phyloP scores from a whole-genome alignment of 2,113 vertebrate genomes.

The Meleagris gallopavo region DNA sequence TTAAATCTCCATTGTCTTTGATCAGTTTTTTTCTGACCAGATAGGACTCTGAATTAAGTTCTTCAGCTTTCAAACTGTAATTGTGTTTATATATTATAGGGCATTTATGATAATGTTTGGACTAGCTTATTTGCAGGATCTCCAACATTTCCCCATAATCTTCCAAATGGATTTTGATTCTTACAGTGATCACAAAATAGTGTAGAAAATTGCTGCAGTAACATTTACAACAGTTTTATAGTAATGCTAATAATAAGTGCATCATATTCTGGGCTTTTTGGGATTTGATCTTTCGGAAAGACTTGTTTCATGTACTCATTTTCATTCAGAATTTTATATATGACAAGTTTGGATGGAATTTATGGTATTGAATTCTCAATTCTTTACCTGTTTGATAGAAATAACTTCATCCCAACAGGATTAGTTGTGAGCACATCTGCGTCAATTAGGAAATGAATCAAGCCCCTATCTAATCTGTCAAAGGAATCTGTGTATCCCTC shows the following conservation, averaged over 20 bases:
- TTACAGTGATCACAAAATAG: not conserved
- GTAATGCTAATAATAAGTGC: not conserved
- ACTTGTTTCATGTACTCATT: not conserved
- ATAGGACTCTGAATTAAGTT: not conserved
- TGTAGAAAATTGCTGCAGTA: not conserved
- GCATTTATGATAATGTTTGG: not conserved
- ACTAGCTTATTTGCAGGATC: not conserved
- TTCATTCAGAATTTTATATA: not conserved
- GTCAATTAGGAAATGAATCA: not conserved
- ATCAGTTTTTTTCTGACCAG: not conserved
- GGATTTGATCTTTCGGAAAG: not conserved
- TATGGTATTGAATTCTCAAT: not conserved
- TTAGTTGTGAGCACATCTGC: not conserved
- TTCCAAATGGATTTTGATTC: not conserved
- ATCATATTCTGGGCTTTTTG: not conserved
- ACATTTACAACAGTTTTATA: not conserved
- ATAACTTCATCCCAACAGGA: fast-evolving
- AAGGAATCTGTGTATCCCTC: not conserved
- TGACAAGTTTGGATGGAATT: not conserved
- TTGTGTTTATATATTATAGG: not conserved
- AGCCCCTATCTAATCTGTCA: not conserved
- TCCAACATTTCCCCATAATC: not conserved
- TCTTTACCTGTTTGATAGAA: not conserved
- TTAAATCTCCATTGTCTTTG: not conserved
- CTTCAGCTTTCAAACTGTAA: not conserved